phyloP scores from a whole-genome alignment of 92 coral and sea anemone species.

The Blastomussa wellsi region DNA sequence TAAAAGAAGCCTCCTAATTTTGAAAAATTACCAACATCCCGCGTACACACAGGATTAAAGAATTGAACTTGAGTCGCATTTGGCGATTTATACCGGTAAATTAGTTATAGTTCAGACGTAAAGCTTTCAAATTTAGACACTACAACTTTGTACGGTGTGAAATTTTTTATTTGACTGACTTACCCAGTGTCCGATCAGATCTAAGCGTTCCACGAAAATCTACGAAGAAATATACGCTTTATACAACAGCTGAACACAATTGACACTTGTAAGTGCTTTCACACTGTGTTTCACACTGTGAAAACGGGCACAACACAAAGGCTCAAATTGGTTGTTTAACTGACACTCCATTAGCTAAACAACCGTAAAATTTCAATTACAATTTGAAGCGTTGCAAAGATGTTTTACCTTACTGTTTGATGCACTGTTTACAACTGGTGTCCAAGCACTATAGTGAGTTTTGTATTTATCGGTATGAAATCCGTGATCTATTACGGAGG shows the following conservation, averaged over 20 bases:
- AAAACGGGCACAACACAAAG: background rate
- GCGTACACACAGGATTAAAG: background rate
- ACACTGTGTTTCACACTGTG: slow-evolving; percentile 42
- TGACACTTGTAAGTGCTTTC: slow-evolving; percentile 12
- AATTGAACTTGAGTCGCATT: background rate
- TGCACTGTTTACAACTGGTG: slow-evolving; percentile 57
- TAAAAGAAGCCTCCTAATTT: background rate
- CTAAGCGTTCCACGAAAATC: slow-evolving; percentile 77
- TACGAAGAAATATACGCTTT: slow-evolving; percentile 41
- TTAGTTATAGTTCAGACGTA: background rate
- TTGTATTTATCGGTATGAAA: slow-evolving; percentile 68
- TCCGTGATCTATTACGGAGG: slow-evolving; percentile 43
- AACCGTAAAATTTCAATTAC: slow-evolving; percentile 38
- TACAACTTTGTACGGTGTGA: background rate
- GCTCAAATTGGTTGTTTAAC: slow-evolving; percentile 41
- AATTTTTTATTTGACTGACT: slow-evolving; percentile 1
- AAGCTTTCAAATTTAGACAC: background rate
- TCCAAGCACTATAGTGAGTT: slow-evolving; percentile 69
- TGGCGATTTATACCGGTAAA: background rate
- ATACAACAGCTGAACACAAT: background rate
- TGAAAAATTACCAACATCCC: background rate
- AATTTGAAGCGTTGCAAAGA: background rate
- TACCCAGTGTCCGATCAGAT: slow-evolving; percentile 88
- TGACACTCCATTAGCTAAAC: slow-evolving; percentile 21
- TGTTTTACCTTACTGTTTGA: slow-evolving; percentile 55